Conservation (phyloP, 92 coral and sea anemone genomes). For the Pocillopora meandrina region DNA sequence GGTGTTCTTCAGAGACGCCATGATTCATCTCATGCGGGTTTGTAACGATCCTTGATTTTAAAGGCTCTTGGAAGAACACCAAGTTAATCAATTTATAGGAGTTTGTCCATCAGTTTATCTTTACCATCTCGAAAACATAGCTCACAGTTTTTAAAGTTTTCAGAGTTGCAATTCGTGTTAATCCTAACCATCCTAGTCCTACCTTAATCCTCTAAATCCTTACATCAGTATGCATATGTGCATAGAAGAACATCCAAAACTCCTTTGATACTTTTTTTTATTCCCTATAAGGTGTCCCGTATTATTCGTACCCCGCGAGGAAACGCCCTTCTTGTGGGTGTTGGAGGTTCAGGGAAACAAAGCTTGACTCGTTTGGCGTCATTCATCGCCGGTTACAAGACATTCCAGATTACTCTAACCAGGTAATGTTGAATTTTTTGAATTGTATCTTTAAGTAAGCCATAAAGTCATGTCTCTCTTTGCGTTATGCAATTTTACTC, state of each 20-base stretch:
- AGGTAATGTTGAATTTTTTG: slow-evolving; percentile 45
- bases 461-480: neutral
- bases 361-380: slow-evolving; percentile 90
- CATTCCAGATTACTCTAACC: slow-evolving; percentile 93
- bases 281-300: slow-evolving; percentile 79
- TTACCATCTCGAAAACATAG: too few species aligned
- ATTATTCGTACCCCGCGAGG: slow-evolving; percentile 90
- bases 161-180: too few species aligned
- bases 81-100: too few species aligned
- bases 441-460: neutral
- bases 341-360: slow-evolving; percentile 96
- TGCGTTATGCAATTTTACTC: neutral
- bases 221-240: too few species aligned
- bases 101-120: too few species aligned
- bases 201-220: too few species aligned
- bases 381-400: slow-evolving; percentile 89
- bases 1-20: slow-evolving; percentile 96
- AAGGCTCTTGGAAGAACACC: neutral
- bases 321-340: slow-evolving; percentile 96
- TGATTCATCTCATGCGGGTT: slow-evolving; percentile 96
- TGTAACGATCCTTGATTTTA: neutral
- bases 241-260: too few species aligned
- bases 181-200: too few species aligned
- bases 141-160: too few species aligned
- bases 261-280: neutral